Evolutionary conservation across 2,888 invertebrate species (phyloP), one percentile per base, ranked within the genome.

Genomic region (Plagodis dolabraria): DNA sequence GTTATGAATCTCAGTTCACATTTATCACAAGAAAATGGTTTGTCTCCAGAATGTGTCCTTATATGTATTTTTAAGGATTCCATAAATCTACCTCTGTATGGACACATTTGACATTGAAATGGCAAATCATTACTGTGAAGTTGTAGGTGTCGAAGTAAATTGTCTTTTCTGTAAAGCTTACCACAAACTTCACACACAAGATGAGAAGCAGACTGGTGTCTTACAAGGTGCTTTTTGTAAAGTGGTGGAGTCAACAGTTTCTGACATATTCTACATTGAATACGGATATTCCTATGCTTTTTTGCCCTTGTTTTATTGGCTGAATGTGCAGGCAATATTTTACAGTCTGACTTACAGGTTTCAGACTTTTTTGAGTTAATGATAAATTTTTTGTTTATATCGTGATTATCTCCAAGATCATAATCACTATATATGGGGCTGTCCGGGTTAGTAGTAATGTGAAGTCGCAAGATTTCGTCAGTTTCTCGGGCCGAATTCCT

Each of bases 111-210:
- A 59, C 87, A 87, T 60, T 81, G 77, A 57, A 75, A 85, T 9
- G 87, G 87, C 5, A 87, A 65, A 5, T 83, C 75, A 55, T 72
- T 79, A 43, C 64, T 83, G 45, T 87, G 87, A 5, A 77, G 51
- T 51, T 80, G 83, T 7, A 85, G 64, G 58, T 87, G 87, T 33
- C 85, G 70, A 0, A 75, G 48, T 40, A 87, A 72, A 64, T 87
- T 86, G 11, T 85, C 85, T 70, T 86, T 86, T 0, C 84, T 76
- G 51, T 79, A 85, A 9, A 85, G 65, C 57, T 86, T 85, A 0
- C 87, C 87, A 59, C 87, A 87, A 10, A 86, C 74, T 9, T 87
- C 87, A 66, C 87, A 86, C 33, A 85, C 67, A 5, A 83, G 66
- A 57, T 84, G 85, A 2, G 81, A 72, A 12, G 74, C 68, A 5